phyloP scores from a whole-genome alignment of 2,888 invertebrate species.

The Aspidiotus destructor region DNA sequence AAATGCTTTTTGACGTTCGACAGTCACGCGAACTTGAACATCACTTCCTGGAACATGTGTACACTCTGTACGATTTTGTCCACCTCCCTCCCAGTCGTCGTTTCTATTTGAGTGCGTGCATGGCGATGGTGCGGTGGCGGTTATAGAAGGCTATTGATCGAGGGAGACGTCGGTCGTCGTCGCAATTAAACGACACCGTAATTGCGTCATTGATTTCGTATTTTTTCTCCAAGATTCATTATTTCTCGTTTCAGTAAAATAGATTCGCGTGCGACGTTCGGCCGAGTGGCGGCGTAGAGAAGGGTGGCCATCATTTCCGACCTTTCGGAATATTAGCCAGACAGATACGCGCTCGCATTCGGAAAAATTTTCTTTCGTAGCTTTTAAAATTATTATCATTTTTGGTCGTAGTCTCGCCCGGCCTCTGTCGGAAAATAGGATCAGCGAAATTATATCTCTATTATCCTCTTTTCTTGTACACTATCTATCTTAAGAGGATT shows the following conservation, averaged over 20 bases:
- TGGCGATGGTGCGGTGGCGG: no score
- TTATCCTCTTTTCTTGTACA: constrained; percentile 27
- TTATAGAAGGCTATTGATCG: no score
- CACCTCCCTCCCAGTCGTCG: no score
- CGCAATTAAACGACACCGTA: constrained; percentile 4
- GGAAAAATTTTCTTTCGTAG: not conserved
- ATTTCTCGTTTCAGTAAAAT: not conserved
- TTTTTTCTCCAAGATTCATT: not conserved
- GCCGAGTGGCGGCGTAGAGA: not conserved
- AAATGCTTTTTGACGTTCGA: no score
- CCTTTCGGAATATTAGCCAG: no score
- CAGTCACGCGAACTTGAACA: no score
- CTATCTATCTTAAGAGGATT: constrained; percentile 27
- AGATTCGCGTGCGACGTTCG: not conserved
- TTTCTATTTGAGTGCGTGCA: no score
- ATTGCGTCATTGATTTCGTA: constrained; percentile 2
- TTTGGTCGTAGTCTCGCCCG: not conserved
- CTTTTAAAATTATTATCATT: not conserved
- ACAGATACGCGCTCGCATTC: not conserved
- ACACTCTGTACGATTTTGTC: no score
- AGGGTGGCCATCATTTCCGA: not conserved
- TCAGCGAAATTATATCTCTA: constrained; percentile 29
- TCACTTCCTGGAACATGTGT: no score
- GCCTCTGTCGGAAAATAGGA: constrained; percentile 26
- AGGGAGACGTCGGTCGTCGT: not conserved